A percentile compares a stretch with the other conserved stretches of the same genome.
These are phyloP conservation scores for Pristionchus maxplancki DNA, from an alignment of 2,888 invertebrate genomes.

Conservation along the genomic window DNA sequence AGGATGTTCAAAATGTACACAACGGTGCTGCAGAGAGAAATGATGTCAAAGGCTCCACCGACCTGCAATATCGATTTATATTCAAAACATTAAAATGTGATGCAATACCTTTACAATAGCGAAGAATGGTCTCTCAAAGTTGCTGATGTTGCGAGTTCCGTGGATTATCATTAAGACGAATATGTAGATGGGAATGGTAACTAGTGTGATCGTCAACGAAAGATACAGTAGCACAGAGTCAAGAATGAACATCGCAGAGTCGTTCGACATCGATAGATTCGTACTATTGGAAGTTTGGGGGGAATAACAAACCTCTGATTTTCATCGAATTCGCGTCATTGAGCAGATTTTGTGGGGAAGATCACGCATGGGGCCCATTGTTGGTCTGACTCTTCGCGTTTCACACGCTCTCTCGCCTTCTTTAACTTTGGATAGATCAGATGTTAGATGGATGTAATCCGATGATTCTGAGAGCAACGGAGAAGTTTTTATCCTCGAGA, in stretches of 20 bases:
- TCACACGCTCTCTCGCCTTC: too few relatives aligned
- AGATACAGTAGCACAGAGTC: not conserved
- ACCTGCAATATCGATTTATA: not conserved
- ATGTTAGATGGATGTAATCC: too few relatives aligned
- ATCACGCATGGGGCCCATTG: not conserved
- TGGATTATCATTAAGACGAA: not conserved
- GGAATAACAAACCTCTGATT: not conserved
- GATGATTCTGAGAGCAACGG: too few relatives aligned
- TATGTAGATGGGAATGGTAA: not conserved
- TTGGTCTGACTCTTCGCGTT: not conserved
- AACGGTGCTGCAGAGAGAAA: not conserved
- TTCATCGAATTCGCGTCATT: not conserved
- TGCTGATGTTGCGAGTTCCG: not conserved
- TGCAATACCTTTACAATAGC: not conserved
- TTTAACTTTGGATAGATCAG: too few relatives aligned
- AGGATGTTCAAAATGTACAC: not conserved
- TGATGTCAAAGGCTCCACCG: not conserved
- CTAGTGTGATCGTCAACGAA: not conserved
- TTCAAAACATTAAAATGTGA: not conserved
- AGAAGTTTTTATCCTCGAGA: too few relatives aligned
- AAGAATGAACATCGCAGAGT: not conserved
- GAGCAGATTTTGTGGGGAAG: not conserved
- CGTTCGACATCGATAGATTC: not conserved
- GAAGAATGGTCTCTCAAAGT: not conserved
- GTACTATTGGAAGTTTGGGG: not conserved